phyloP scores from a whole-genome alignment of 2,797 vertebrate genomes.

The Leptatherina wallacei region DNA sequence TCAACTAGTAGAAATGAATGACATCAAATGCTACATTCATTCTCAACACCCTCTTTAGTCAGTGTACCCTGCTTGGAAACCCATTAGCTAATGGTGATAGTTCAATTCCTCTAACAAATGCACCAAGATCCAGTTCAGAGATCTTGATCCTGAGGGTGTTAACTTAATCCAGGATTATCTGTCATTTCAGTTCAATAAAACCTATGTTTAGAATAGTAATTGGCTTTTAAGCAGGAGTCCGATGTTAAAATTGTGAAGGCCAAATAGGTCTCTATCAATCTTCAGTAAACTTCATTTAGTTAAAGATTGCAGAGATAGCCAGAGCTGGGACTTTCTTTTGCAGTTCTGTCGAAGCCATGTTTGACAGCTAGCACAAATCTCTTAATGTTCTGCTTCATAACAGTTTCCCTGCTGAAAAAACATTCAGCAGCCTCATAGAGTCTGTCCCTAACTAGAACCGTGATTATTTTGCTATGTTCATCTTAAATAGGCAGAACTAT shows the following conservation, averaged over 20 bases:
- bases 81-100: neutral
- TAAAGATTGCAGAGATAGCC: neutral
- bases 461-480: neutral
- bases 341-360: neutral
- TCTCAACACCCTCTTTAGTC: neutral
- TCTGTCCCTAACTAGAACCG: neutral
- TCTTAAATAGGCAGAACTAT: neutral
- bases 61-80: neutral
- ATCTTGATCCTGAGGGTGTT: neutral
- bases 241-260: neutral
- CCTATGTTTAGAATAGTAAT: neutral
- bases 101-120: neutral
- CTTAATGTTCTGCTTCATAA: neutral
- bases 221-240: neutral
- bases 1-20: neutral
- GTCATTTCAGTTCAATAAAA: neutral
- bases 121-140: neutral
- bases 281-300: constrained; percentile 1
- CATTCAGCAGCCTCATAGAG: neutral
- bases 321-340: neutral
- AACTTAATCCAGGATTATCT: neutral
- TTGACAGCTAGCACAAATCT: constrained; percentile 2
- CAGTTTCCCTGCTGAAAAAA: neutral
- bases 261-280: neutral
- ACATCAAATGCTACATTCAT: neutral